A percentile compares a stretch with the other conserved stretches of the same genome.
Evolutionary conservation across 2,888 invertebrate species (phyloP).

Genomic region (Cosmia trapezina): DNA sequence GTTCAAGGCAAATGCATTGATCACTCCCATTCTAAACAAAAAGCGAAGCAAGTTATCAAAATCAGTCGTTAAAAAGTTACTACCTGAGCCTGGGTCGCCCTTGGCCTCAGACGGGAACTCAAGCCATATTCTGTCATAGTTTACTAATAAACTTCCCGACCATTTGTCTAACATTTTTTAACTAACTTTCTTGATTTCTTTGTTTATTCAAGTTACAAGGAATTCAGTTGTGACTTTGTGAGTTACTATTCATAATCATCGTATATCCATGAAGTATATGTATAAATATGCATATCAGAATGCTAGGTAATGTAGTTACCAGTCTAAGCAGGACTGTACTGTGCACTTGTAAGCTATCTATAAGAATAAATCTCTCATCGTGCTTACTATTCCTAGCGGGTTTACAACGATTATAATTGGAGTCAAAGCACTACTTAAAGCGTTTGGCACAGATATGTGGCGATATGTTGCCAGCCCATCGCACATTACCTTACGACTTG

Average conservation of each 20-base stretch:
- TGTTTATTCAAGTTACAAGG: conserved; percentile 3
- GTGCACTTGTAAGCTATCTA: conserved; percentile 30
- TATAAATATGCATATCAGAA: neutral
- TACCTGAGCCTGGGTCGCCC: conserved; percentile 62
- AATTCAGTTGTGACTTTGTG: conserved; percentile 17
- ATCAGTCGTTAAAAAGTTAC: conserved; percentile 52
- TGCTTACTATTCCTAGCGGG: conserved; percentile 37
- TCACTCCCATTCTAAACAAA: conserved; percentile 38
- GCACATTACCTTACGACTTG: conserved; percentile 26
- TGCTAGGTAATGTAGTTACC: conserved; percentile 6
- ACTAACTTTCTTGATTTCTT: conserved; percentile 30
- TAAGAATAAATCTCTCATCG: conserved; percentile 34
- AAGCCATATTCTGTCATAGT: conserved; percentile 55
- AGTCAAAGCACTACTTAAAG: conserved; percentile 42
- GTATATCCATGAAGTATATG: neutral
- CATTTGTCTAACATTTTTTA: conserved; percentile 47
- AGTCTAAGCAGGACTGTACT: conserved; percentile 9
- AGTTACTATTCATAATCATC: conserved; percentile 2
- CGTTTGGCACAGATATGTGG: conserved; percentile 34
- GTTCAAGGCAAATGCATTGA: conserved; percentile 24
- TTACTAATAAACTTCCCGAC: conserved; percentile 39
- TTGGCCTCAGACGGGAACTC: conserved; percentile 54
- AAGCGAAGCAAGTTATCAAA: conserved; percentile 49
- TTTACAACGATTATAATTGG: conserved; percentile 41
- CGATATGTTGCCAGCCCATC: conserved; percentile 26